These are phyloP conservation scores for Lasiommata megera DNA, from an alignment of 2,888 invertebrate species.

Conservation along the genomic window DNA sequence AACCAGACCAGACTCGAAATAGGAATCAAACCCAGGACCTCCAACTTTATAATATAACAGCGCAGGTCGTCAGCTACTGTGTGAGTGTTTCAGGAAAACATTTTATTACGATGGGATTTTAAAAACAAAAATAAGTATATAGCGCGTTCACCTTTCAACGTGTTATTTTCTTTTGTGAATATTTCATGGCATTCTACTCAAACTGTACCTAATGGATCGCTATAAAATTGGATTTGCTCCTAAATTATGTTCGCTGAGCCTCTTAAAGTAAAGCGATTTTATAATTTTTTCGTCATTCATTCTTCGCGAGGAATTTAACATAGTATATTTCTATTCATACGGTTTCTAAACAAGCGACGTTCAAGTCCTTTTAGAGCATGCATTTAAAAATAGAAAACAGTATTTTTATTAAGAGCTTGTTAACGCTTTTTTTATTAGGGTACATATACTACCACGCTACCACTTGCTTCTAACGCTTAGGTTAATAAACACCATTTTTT, in stretches of 20 bases:
- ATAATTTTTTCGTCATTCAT: constrained; percentile 1
- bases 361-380: background rate
- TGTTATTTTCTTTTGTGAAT: constrained; percentile 47
- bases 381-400: no score
- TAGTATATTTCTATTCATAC: background rate
- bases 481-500: no score
- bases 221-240: constrained; percentile 47
- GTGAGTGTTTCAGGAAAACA: background rate
- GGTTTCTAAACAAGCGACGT: background rate
- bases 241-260: constrained; percentile 51
- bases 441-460: no score
- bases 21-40: no score
- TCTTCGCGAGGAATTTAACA: background rate
- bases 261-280: constrained; percentile 30
- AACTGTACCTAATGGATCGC: constrained; percentile 46
- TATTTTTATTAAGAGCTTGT: no score
- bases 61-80: no score
- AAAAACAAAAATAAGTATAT: constrained; percentile 14
- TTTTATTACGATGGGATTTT: background rate
- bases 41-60: no score
- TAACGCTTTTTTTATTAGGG: no score
- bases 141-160: constrained; percentile 24
- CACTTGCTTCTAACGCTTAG: no score
- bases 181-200: constrained; percentile 45
- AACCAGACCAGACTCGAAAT: no score